Conservation (phyloP, 2,113 vertebrate species). For the Poicephalus meyeri region DNA sequence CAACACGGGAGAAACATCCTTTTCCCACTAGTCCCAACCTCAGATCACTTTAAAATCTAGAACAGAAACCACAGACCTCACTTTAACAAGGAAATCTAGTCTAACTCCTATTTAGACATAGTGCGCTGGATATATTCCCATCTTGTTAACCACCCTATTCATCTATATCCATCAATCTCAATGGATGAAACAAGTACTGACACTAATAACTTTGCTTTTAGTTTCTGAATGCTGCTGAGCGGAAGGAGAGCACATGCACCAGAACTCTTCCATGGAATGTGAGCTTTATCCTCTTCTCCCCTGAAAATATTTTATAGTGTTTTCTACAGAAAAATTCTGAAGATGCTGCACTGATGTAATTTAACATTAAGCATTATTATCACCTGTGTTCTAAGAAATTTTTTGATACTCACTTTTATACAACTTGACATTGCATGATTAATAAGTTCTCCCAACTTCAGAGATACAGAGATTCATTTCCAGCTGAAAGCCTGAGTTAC, state of each 20-base stretch:
- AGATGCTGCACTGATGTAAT: neutral
- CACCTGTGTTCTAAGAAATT: neutral
- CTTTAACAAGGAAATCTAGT: slow-evolving; percentile 14
- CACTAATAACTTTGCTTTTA: slow-evolving; percentile 25
- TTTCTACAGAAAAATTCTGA: neutral
- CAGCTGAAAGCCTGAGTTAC: slow-evolving; percentile 23
- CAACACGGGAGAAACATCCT: neutral
- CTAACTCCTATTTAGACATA: neutral
- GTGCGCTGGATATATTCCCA: neutral
- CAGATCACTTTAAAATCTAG: slow-evolving; percentile 6
- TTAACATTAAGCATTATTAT: neutral
- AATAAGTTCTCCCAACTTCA: neutral
- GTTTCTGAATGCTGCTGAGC: neutral
- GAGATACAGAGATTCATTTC: slow-evolving; percentile 17
- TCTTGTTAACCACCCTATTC: slow-evolving; percentile 43
- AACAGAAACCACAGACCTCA: neutral
- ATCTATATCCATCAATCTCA: slow-evolving; percentile 27
- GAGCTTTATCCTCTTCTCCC: neutral
- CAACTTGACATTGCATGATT: neutral
- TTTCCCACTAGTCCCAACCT: neutral
- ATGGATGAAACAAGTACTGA: slow-evolving; percentile 18
- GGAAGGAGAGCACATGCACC: neutral
- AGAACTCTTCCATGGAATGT: neutral
- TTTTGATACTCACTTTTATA: neutral
- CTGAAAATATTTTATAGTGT: neutral